Conservation (phyloP, 2,888 invertebrate species). For the Phaedon cochleariae region DNA sequence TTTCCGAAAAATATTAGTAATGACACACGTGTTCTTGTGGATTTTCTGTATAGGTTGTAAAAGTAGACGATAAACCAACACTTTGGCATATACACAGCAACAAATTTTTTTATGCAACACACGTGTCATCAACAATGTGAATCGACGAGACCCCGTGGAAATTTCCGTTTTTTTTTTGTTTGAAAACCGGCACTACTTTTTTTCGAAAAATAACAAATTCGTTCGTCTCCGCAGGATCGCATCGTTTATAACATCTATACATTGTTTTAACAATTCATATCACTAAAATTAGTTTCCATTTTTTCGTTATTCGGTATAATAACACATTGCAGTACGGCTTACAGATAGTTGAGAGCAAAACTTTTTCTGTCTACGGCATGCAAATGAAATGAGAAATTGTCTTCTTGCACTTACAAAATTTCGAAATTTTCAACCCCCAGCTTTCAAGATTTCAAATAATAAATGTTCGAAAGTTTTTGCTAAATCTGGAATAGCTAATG, state of each 20-base stretch:
- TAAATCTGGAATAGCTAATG: too few relatives aligned
- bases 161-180: not conserved
- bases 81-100: conserved; percentile 39
- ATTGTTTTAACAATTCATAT: conserved; percentile 24
- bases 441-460: too few relatives aligned
- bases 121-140: conserved; percentile 22
- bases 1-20: too few relatives aligned
- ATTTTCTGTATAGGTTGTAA: conserved; percentile 24
- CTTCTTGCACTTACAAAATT: not conserved
- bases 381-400: not conserved
- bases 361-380: not conserved
- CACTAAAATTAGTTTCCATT: conserved; percentile 25
- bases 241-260: conserved; percentile 20
- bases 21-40: not conserved
- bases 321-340: conserved; percentile 1
- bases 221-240: conserved; percentile 13
- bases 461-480: too few relatives aligned
- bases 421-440: too few relatives aligned
- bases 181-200: conserved; percentile 14
- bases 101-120: conserved; percentile 25
- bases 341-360: not conserved
- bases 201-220: conserved; percentile 28
- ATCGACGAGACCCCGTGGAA: conserved; percentile 19
- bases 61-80: conserved; percentile 26
- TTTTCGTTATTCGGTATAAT: conserved; percentile 5